phyloP scores from a whole-genome alignment of 2,113 vertebrate species.

The Callaeas wilsoni region DNA sequence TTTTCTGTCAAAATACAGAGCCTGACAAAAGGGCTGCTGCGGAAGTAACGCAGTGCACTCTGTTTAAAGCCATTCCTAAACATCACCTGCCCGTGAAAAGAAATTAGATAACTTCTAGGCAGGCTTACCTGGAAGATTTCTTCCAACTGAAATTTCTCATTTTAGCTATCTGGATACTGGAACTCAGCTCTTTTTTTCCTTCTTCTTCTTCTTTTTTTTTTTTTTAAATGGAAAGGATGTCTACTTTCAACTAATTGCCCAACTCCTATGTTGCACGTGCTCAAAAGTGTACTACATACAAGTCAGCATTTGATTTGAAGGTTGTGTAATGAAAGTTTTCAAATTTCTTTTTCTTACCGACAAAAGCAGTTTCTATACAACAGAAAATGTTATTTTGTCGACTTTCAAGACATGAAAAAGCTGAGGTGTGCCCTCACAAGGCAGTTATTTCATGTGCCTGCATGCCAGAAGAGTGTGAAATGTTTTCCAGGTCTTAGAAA shows the following conservation, averaged over 20 bases:
- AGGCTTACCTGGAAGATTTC: background rate
- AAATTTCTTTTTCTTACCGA: background rate
- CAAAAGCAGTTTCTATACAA: background rate
- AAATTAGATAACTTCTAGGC: background rate
- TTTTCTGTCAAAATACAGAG: background rate
- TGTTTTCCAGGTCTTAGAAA: background rate
- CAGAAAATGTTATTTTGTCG: background rate
- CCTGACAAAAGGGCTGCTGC: background rate
- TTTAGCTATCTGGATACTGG: background rate
- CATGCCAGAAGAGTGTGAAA: background rate
- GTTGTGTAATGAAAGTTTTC: background rate
- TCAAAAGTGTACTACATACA: accelerated
- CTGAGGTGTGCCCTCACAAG: background rate
- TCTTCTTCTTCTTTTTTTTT: background rate
- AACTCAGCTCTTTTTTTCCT: background rate
- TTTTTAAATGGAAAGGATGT: background rate
- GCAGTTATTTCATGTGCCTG: background rate
- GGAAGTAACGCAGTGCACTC: background rate
- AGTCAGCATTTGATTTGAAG: background rate
- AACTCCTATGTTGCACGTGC: background rate
- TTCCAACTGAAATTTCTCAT: background rate
- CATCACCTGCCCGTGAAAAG: background rate
- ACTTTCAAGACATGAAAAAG: background rate
- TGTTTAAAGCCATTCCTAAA: background rate
- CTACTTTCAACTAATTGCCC: background rate